A percentile compares a stretch with the other conserved stretches of the same genome.
Conservation (phyloP, 2,113 vertebrate species). For the Petroica traversi region DNA sequence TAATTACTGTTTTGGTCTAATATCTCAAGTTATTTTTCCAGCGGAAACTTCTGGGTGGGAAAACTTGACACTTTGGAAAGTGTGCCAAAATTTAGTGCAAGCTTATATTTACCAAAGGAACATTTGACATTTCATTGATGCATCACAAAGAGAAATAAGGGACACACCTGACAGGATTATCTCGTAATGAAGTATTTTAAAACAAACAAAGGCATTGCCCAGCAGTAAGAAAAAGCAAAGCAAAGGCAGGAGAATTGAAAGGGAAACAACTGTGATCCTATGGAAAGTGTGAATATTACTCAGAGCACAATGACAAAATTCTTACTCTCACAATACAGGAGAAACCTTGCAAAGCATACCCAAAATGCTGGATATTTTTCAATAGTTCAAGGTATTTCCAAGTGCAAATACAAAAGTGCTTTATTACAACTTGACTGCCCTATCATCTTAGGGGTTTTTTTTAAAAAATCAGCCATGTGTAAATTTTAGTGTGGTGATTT, state of each 20-base stretch:
- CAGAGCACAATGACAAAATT: neutral
- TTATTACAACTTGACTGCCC: neutral
- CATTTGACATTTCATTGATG: conserved; percentile 1
- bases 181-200: neutral
- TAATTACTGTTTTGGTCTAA: neutral
- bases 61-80: neutral
- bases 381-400: neutral
- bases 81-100: neutral
- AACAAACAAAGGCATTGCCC: neutral
- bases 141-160: neutral
- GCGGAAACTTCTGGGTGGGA: conserved; percentile 21
- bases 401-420: neutral
- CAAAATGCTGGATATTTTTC: neutral
- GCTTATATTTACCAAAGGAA: conserved; percentile 27
- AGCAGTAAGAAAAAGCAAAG: neutral
- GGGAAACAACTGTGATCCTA: neutral
- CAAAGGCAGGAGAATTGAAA: neutral
- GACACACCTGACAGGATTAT: conserved; percentile 24
- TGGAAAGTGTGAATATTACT: neutral
- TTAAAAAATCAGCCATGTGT: neutral
- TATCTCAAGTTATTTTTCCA: neutral
- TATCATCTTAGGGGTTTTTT: neutral
- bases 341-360: neutral
- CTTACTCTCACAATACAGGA: neutral
- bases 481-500: neutral